Base-by-base conservation (phyloP, 1,140 invertebrate genomes). In the Diorhabda carinulata region DNA sequence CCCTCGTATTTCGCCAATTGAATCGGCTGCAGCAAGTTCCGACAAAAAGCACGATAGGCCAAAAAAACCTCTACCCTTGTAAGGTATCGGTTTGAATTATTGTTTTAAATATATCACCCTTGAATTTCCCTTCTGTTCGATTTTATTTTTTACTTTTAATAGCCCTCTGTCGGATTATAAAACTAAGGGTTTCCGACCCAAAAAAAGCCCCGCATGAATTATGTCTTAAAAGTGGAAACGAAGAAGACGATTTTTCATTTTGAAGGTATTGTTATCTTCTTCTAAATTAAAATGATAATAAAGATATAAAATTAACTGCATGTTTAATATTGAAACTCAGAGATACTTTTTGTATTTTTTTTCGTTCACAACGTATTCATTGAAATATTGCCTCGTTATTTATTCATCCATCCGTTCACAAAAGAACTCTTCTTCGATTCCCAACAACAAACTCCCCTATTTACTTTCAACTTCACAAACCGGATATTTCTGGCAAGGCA, bases 141-240 rank as follows among this genome's bases (percentile, higher is more conserved):
- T 65, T 65, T 65, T 65, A 65, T 65, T 65, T 65, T 65, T 65
- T 65, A 65, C 64, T 65, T 65, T 65, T 65, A 65, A 65, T 65
- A 58, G 64, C 47, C 64, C 64, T 52, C 6, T n/a, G 47, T 52
- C 59, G 64, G 64, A 65, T 65, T 65, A 65, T 65, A 65, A 65
- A 65, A 65, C 64, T 65, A 65, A 65, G 64, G 64, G 52, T 57
- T 65, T n/a, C 47, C 47, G 52, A 45, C 47, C 56, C 40, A 65
- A 65, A 65, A 65, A 65, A 65, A 52, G n/a, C 47, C 2, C 47
- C 64, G 52, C 10, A 65, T 65, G 52, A 65, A 65, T 47, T 65
- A 65, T 65, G 64, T 57, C 64, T 65, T 57, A 41, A 25, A 45
- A 56, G 47, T 65, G 64, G 52, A 45, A 42, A 8, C 9, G 64